Base-by-base conservation (phyloP, 2,797 vertebrate genomes). In the Cuniculus paca region DNA sequence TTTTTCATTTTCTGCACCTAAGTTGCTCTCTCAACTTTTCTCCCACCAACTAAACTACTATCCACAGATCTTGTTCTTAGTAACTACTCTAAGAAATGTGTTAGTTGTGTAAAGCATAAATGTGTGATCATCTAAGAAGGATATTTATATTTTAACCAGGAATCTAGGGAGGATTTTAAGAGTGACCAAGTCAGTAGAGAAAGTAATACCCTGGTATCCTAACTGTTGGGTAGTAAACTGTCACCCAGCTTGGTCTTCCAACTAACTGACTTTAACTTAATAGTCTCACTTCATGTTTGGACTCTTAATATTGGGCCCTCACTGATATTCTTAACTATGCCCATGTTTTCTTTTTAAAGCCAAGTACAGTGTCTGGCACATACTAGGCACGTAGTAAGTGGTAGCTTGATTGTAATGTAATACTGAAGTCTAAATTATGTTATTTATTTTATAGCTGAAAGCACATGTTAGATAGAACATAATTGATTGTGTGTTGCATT, bases 361-460 rank as follows among this genome's bases (percentile, higher is more conserved):
- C 24, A 65, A 79, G 14, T 7, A n/a, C 48, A 65, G n/a, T 72
- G 3, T 61, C 61, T 87, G 56, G 12, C 17, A 80, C 28, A 68
- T 54, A 56, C 5, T 83, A 78, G 42, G 17, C 12, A 92, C 74
- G 79, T 94, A 90, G 78, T 65, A 93, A 91, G 77, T 85, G 36
- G 52, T 50, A 80, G 22, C 54, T 70, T 89, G 34, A 52, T 63
- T 93, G 17, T 80, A 77, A 42, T 42, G 83, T 16, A 72, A 50
- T 13, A 48, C 34, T 84, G 24, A 95, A 79, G 7, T 87, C 34
- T 94, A 50, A 78, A n/a, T 52, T 54, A 14, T 11, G 5, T 7
- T 60, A 26, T 85, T 85, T 34, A 9, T 63, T 75, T 36, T 87
- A 19, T 75, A 80, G 16, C n/a, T 91, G 36, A 81, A 86, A 88